phyloP scores from a whole-genome alignment of 2,113 vertebrate genomes.

The Ceyx margarethae region DNA sequence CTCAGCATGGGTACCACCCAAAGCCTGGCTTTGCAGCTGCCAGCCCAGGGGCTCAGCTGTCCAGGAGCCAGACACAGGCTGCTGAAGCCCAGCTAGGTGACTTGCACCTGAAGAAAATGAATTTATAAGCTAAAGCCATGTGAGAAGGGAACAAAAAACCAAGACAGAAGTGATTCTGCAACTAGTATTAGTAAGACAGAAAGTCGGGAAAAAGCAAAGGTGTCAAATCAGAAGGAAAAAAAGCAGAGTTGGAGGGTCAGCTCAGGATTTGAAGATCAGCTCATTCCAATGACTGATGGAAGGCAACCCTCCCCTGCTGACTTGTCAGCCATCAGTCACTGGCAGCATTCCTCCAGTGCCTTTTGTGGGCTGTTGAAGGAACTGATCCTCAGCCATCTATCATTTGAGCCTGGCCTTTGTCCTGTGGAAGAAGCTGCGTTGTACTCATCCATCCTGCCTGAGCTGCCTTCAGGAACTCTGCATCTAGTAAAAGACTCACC shows the following conservation, averaged over 20 bases:
- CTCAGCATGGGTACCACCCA: not conserved
- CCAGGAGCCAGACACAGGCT: not conserved
- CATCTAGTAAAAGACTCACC: not conserved
- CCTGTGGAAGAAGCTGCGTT: not conserved
- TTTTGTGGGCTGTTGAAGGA: not conserved
- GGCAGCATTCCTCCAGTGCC: not conserved
- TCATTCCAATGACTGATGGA: not conserved
- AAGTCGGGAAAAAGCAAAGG: not conserved
- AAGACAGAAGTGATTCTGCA: not conserved
- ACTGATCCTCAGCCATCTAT: not conserved
- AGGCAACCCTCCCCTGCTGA: not conserved
- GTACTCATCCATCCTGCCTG: not conserved
- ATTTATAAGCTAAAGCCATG: not conserved
- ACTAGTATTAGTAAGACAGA: not conserved
- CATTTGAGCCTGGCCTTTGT: not conserved
- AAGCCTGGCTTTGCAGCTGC: not conserved
- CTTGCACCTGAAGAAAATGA: not conserved
- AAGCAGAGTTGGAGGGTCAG: not conserved
- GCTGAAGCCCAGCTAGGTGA: not conserved
- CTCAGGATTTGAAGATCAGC: not conserved
- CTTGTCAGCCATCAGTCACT: not conserved
- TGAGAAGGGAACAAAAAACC: not conserved
- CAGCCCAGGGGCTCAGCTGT: not conserved
- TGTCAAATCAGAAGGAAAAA: not conserved
- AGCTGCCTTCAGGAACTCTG: not conserved